phyloP scores from a whole-genome alignment of 37 sponge, comb jelly and placozoan species.

The Agelas oroides region DNA sequence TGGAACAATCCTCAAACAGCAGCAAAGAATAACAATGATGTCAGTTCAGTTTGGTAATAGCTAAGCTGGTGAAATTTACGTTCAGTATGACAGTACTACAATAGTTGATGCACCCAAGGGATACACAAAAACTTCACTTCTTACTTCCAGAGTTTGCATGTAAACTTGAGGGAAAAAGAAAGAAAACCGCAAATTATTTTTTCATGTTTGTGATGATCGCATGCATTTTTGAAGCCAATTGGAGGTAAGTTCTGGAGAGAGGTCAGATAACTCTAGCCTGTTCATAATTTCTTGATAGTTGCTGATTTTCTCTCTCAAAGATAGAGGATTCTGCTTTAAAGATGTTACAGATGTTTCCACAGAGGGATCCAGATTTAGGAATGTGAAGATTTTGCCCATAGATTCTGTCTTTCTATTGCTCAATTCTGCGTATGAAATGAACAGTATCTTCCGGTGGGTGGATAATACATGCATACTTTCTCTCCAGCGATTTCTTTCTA shows the following conservation, averaged over 20 bases:
- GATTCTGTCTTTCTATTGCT: background rate
- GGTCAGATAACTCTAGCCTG: background rate
- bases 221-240: constrained; percentile 11
- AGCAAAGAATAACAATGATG: too few species aligned
- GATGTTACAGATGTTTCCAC: background rate
- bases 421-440: constrained; percentile 24
- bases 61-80: too few species aligned
- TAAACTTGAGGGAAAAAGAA: too few species aligned
- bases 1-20: too few species aligned
- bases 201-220: too few species aligned
- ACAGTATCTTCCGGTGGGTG: background rate
- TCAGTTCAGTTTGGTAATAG: too few species aligned
- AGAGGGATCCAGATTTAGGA: constrained; percentile 2
- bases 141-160: too few species aligned
- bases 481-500: background rate
- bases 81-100: too few species aligned
- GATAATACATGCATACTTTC: background rate
- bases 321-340: constrained; percentile 17
- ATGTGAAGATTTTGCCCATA: constrained; percentile 1
- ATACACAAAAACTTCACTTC: too few species aligned
- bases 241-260: background rate
- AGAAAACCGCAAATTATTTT: too few species aligned
- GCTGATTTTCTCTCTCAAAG: constrained; percentile 7
- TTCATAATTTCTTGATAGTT: constrained; percentile 21
- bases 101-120: too few species aligned